Base-by-base conservation (phyloP, 1,140 invertebrate genomes). In the Lasaia peninsularis region DNA sequence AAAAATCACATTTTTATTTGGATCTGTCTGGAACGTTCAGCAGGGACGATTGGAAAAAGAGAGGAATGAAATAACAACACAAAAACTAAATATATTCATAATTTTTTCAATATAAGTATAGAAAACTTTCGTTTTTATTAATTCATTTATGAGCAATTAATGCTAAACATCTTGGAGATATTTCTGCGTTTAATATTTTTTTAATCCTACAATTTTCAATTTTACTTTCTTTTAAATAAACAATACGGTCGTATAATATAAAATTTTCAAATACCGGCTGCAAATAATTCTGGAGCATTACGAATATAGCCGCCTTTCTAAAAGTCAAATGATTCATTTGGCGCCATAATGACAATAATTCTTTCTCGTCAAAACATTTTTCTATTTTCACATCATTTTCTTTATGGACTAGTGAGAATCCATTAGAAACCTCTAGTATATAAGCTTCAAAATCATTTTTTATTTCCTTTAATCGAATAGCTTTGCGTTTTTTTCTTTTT, bases 231-330 rank as follows among this genome's bases (percentile, higher is more conserved):
- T 87, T 73, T 44, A 94, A 86, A 75, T 91, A 94, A 37, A 92
- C 80, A 51, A 93, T 72, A 63, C 93, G 90, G 71, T 95, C 94
- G 18, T 92, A 83, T 11, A 94, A 84, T 32, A 95, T 80, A n/a
- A 94, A 71, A 64, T 92, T 93, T 80, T 95, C 94, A 63, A 93
- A 91, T 9, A 93, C 78, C 60, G 89, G 88, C 73, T 93, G 88
- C 35, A 91, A 69, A 53, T 63, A 53, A 44, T 78, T 80, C 67
- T 88, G 82, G 21, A 87, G 57, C 33, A 73, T 54, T 63, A 88
- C 70, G 63, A 77, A 86, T 34, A 85, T 64, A 56, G 73, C 80
- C 3, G 80, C 80, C 64, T 79, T 90, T 80, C 78, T 89, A 61
- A 66, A 88, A 71, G 71, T 92, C 83, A 60, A 31, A 62, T 35